Evolutionary conservation across 2,888 invertebrate species (phyloP), one percentile per base, ranked within the genome.

Genomic region (Plagiodera versicolora): DNA sequence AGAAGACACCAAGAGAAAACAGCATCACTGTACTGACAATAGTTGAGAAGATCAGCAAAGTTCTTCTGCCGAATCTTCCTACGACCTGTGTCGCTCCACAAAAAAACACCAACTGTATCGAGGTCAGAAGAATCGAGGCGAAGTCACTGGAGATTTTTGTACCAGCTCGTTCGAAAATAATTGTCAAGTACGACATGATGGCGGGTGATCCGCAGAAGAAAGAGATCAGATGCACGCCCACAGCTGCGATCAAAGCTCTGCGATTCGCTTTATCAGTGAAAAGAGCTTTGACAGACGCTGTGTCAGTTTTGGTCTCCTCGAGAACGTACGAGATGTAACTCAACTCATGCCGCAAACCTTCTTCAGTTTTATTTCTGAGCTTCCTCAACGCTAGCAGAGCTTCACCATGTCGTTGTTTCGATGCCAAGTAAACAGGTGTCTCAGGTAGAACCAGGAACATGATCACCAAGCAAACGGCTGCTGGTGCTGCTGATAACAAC

Each of bases 81-180:
- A 90, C 91, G 19, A 92, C 83, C 11, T 88, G 70, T 0, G 91
- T 89, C 0, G 91, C 89, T n/a, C 88, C 80, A 82, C 0, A 89
- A 87, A 76, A 88, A 86, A 58, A 62, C 1, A 87, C 72, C n/a
- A 89, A 89, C 79, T 94, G 93, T 1, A 93, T 90, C 0, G 87
- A 80, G 0, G 90, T 92, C 1, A 94, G 87, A 28, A 91, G 84
- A 61, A 93, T 90, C 16, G 92, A 86, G 14, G 90, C 87, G 8
- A 87, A 72, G 11, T 83, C 83, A 0, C 90, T 82, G 63, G 83
- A 72, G 60, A 91, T 80, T 2, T 17, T 18, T 24, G 3, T 6
- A 24, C 24, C 24, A 24, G 24, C 18, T 14, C 16, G 19, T 1
- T 19, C 46, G 6, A 46, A 46, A 46, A 46, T 46, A 3, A 14